Percentiles rank a stretch among this genome's conserved stretches.
These are phyloP conservation scores for Mesoclemmys tuberculata DNA, from an alignment of 2,113 vertebrate genomes.

Conservation along the genomic window DNA sequence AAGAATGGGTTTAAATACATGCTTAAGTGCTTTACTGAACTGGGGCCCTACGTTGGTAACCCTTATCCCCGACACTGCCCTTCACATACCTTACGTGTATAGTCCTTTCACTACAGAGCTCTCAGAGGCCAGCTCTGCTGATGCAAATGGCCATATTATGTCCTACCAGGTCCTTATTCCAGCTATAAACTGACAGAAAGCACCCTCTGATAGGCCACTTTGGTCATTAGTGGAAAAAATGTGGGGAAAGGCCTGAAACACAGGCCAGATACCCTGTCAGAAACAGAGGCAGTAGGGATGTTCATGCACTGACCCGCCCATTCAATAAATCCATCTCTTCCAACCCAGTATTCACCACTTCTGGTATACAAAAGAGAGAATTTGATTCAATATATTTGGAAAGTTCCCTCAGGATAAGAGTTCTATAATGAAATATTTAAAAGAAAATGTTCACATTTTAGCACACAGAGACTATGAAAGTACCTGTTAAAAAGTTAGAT, in stretches of 20 bases:
- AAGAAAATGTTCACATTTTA: not conserved
- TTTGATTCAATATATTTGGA: not conserved
- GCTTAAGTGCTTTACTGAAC: not conserved
- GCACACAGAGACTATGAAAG: not conserved
- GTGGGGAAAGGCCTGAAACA: not conserved
- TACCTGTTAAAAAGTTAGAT: not conserved
- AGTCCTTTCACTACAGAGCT: not conserved
- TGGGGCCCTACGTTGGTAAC: not conserved
- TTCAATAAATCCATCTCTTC: not conserved
- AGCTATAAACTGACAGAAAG: not conserved
- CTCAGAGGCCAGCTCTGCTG: not conserved
- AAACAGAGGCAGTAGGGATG: not conserved
- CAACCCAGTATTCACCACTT: not conserved
- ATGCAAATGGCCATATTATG: not conserved
- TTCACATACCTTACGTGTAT: rapidly evolving
- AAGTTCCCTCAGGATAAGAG: not conserved
- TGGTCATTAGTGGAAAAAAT: not conserved
- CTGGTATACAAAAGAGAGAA: not conserved
- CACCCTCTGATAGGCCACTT: not conserved
- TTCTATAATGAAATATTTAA: not conserved
- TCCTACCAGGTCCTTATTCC: not conserved
- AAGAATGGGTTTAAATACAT: not conserved
- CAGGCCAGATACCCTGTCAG: not conserved
- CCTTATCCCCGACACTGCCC: too few relatives aligned
- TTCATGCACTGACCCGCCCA: not conserved